Conservation (phyloP, 2,797 vertebrate genomes). For the Anguilla megastoma region DNA sequence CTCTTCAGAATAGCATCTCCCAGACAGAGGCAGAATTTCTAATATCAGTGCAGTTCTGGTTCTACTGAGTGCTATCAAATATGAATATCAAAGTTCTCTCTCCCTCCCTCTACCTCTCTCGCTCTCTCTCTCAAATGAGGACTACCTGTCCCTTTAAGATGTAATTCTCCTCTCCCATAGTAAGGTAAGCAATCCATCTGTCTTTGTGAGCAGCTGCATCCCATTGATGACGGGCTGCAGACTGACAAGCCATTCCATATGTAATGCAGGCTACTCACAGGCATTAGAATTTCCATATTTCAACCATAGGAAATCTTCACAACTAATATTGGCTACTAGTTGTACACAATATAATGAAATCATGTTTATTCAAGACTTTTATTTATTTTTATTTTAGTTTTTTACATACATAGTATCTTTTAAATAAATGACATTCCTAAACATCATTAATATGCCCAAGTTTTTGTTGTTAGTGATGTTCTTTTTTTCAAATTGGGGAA, state of each 20-base stretch:
- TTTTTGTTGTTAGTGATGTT: background rate
- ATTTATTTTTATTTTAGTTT: background rate
- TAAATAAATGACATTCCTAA: background rate
- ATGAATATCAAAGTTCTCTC: constrained; percentile 44
- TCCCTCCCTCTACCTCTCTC: constrained; percentile 35
- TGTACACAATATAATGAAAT: background rate
- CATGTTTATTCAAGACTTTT: background rate
- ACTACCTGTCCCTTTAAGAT: background rate
- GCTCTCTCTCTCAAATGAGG: background rate
- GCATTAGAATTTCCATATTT: background rate
- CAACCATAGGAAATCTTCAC: background rate
- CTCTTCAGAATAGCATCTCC: background rate
- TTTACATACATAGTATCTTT: background rate
- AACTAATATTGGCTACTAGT: background rate
- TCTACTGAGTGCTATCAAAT: constrained; percentile 41
- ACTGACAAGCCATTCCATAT: background rate
- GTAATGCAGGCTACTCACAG: background rate
- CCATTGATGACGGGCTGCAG: too few relatives aligned
- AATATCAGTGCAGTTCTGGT: constrained; percentile 9
- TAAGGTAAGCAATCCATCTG: background rate
- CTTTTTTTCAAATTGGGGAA: background rate
- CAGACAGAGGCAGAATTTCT: background rate
- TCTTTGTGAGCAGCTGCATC: background rate
- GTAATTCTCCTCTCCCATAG: background rate
- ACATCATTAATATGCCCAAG: background rate